Evolutionary conservation across 1,140 invertebrate genomes (phyloP).

Genomic region (Chrysomallon squamiferum): DNA sequence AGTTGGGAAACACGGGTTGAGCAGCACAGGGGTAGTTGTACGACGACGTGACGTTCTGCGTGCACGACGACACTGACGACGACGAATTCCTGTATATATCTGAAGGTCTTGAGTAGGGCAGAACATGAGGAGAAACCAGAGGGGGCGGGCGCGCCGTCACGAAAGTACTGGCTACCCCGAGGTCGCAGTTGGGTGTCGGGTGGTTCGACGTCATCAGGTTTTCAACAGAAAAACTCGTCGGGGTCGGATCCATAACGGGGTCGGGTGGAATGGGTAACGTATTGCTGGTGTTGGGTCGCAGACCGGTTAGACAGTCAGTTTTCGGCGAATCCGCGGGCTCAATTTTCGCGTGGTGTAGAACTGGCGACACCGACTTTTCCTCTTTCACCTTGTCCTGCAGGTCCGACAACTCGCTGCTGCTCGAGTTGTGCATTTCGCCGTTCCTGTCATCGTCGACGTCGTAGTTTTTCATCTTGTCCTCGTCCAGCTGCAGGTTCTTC

Average conservation of each 20-base stretch:
- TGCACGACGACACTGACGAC: slow-evolving; percentile 26
- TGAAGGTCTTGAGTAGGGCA: slow-evolving; percentile 39
- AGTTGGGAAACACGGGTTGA: slow-evolving; percentile 18
- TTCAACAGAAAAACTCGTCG: slow-evolving; percentile 55
- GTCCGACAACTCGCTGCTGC: slow-evolving; percentile 7
- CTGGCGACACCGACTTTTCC: slow-evolving; percentile 14
- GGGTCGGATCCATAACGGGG: slow-evolving; percentile 27
- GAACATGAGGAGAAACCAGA: slow-evolving; percentile 43
- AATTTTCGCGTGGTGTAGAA: slow-evolving; percentile 32
- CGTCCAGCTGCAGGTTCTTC: slow-evolving; percentile 19
- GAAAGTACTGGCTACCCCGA: slow-evolving; percentile 30
- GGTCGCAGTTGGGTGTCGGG: slow-evolving; percentile 31
- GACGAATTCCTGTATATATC: slow-evolving; percentile 48
- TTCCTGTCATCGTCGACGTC: not conserved
- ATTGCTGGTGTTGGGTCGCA: slow-evolving; percentile 22
- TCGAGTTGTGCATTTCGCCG: slow-evolving; percentile 4
- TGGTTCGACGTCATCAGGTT: slow-evolving; percentile 49
- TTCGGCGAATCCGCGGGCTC: slow-evolving; percentile 45
- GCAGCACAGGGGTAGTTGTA: slow-evolving; percentile 35
- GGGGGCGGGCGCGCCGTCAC: slow-evolving; percentile 34
- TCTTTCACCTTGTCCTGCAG: slow-evolving; percentile 17
- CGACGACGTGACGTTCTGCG: slow-evolving; percentile 29
- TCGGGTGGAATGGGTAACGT: slow-evolving; percentile 38
- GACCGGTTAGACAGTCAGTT: slow-evolving; percentile 28
- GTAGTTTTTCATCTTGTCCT: slow-evolving; percentile 23